phyloP scores from a whole-genome alignment of 2,888 invertebrate genomes.

The Poecilobothrus nobilitatus region DNA sequence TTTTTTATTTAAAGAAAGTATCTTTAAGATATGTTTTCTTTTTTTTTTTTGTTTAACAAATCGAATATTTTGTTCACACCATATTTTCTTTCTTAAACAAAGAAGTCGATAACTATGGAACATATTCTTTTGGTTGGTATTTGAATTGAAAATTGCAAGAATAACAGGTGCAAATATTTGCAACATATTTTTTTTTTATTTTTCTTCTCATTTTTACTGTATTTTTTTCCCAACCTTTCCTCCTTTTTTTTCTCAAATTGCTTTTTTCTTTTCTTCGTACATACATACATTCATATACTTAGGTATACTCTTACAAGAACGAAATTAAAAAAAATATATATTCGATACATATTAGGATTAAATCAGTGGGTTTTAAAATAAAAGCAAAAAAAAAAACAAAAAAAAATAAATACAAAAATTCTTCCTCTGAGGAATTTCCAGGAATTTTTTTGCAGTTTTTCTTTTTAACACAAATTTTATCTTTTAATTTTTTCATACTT shows the following conservation, averaged over 20 bases:
- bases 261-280: no score
- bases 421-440: slow-evolving; percentile 1
- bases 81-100: neutral
- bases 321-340: neutral
- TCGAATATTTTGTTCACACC: neutral
- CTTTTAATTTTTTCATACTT: neutral
- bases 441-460: neutral
- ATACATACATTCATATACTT: neutral
- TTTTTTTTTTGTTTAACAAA: neutral
- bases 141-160: neutral
- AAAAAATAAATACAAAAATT: neutral
- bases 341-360: slow-evolving; percentile 1
- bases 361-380: neutral
- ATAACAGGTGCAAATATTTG: slow-evolving; percentile 6
- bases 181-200: neutral
- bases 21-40: no score
- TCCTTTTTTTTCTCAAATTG: no score
- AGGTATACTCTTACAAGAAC: neutral
- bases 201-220: neutral
- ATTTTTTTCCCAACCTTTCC: neutral
- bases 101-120: neutral
- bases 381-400: neutral
- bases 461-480: neutral
- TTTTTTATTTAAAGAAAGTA: no score
- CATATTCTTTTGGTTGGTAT: neutral